phyloP scores from a whole-genome alignment of 2,797 vertebrate genomes.

The Varecia variegata region DNA sequence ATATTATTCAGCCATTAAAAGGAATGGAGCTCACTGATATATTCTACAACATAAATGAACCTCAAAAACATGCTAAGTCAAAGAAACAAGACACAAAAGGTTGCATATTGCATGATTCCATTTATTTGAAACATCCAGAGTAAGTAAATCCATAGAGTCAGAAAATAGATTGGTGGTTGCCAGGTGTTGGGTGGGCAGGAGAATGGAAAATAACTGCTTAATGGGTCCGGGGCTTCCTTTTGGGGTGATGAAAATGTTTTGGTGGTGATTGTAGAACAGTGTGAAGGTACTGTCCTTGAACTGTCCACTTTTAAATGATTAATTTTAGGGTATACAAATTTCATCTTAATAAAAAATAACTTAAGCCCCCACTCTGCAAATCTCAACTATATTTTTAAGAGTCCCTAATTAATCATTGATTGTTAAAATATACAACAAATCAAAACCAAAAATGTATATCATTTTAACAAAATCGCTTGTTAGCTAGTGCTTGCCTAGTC shows the following conservation, averaged over 20 bases:
- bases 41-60: background rate
- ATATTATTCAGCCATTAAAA: background rate
- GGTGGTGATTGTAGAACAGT: background rate
- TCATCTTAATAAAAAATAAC: background rate
- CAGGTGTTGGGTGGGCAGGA: background rate
- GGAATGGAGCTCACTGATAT: background rate
- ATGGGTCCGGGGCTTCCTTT: background rate
- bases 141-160: background rate
- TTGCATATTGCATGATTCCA: background rate
- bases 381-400: background rate
- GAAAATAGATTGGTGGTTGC: background rate
- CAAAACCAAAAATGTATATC: background rate
- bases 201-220: background rate
- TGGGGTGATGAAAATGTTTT: background rate
- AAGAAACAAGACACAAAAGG: background rate
- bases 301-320: background rate
- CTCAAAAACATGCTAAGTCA: background rate
- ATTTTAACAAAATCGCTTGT: background rate
- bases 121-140: background rate
- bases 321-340: background rate
- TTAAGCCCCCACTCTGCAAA: background rate
- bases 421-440: background rate
- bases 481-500: background rate
- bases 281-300: background rate
- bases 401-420: background rate